Evolutionary conservation across 2,888 invertebrate species (phyloP).

Genomic region (Encarsia formosa): DNA sequence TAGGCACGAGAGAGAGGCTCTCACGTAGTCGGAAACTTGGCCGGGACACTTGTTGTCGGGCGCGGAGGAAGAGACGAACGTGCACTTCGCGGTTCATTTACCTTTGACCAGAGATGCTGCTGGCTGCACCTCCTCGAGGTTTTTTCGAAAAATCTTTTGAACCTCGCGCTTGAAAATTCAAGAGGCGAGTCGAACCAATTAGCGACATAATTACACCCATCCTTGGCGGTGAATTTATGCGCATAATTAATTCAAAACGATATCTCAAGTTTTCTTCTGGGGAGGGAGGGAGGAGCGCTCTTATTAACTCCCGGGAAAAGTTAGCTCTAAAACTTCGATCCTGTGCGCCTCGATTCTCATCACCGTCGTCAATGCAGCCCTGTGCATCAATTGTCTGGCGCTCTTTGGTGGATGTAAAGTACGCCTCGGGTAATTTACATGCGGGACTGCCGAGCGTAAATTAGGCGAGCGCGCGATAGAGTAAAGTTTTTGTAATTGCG

Average conservation of each 20-base stretch:
- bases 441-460: too few species aligned
- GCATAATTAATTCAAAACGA: conserved; percentile 29
- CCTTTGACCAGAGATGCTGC: conserved; percentile 29
- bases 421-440: too few species aligned
- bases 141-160: conserved; percentile 4
- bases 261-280: conserved; percentile 28
- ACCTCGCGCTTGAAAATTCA: conserved; percentile 23
- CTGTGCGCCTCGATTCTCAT: too few species aligned
- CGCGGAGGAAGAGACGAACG: too few species aligned
- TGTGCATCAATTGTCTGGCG: too few species aligned
- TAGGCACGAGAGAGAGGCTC: too few species aligned
- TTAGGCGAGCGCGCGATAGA: too few species aligned
- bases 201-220: conserved; percentile 26
- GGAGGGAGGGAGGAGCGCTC: conserved; percentile 21
- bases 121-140: background rate
- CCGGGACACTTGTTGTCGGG: too few species aligned
- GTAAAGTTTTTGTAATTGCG: too few species aligned
- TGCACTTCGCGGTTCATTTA: conserved; percentile 39
- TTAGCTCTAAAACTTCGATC: background rate
- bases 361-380: too few species aligned
- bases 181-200: conserved; percentile 27
- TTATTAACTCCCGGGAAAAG: conserved; percentile 24
- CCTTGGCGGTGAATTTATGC: conserved; percentile 23
- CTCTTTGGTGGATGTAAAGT: too few species aligned
- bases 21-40: too few species aligned